These are phyloP conservation scores for Sapajus apella DNA, from an alignment of 2,113 vertebrate genomes.

Conservation along the genomic window DNA sequence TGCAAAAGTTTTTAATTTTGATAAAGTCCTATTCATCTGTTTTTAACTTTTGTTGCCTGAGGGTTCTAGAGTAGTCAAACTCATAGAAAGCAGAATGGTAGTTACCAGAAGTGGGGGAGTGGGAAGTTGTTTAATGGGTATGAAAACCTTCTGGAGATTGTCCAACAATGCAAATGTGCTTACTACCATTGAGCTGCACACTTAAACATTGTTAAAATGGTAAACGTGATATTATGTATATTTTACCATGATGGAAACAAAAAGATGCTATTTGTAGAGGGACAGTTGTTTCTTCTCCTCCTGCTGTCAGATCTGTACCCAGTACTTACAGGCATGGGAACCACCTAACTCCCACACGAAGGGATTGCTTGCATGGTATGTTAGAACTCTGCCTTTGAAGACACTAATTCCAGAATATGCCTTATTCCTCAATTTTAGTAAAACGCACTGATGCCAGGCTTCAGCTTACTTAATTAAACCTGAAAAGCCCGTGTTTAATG, in stretches of 20 bases:
- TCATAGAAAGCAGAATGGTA: neutral
- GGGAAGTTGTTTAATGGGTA: neutral
- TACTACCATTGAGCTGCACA: neutral
- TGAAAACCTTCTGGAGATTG: neutral
- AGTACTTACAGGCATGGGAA: neutral
- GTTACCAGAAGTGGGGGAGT: neutral
- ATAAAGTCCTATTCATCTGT: too few relatives aligned
- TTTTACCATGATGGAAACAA: neutral
- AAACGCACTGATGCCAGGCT: constrained; percentile 32
- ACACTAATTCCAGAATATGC: constrained; percentile 36
- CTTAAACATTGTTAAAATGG: neutral
- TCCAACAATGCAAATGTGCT: neutral
- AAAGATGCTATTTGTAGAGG: neutral
- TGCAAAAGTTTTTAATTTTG: too few relatives aligned
- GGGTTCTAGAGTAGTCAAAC: neutral
- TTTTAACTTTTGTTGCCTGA: neutral
- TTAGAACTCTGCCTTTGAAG: constrained; percentile 58
- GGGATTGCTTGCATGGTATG: neutral
- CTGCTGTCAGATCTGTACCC: neutral
- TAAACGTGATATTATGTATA: neutral
- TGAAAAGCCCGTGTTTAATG: neutral
- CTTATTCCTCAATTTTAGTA: constrained; percentile 47
- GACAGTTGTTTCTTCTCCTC: neutral
- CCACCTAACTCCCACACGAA: neutral
- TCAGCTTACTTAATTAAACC: constrained; percentile 60